phyloP scores from a whole-genome alignment of 1,140 invertebrate species.

The Sipha flava region DNA sequence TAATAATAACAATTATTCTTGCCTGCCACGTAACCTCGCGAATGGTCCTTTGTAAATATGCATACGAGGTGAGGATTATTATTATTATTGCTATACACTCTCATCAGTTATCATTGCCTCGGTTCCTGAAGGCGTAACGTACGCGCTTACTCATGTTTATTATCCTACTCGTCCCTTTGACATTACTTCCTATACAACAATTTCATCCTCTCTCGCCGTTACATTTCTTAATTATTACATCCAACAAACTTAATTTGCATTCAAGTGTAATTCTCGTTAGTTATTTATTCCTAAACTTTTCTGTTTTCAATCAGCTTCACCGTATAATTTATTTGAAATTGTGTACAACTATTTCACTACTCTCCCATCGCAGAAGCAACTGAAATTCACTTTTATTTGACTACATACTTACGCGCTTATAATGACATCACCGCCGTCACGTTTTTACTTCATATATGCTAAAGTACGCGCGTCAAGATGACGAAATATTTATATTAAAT shows the following conservation, averaged over 20 bases:
- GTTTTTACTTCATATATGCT: no score
- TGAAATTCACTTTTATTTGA: background rate
- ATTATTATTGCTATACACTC: background rate
- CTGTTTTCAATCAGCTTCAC: background rate
- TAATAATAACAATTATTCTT: background rate
- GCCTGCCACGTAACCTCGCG: background rate
- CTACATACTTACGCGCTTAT: no score
- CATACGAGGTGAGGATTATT: background rate
- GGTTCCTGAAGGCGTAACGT: background rate
- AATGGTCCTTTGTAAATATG: background rate
- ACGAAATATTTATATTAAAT: no score
- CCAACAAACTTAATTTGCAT: background rate
- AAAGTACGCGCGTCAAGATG: no score
- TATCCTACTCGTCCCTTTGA: background rate
- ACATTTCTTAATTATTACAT: background rate
- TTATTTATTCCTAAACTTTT: constrained; percentile 15
- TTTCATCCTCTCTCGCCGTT: background rate
- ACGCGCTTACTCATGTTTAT: background rate
- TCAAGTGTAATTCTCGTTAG: background rate
- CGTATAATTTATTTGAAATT: background rate
- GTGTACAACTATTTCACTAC: no score
- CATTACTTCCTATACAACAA: background rate
- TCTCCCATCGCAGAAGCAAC: no score
- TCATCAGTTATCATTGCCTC: background rate
- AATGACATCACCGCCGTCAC: no score